Evolutionary conservation across 2,888 invertebrate species (phyloP), one percentile per base, ranked within the genome.

Genomic region (Leptodirus hochenwartii): DNA sequence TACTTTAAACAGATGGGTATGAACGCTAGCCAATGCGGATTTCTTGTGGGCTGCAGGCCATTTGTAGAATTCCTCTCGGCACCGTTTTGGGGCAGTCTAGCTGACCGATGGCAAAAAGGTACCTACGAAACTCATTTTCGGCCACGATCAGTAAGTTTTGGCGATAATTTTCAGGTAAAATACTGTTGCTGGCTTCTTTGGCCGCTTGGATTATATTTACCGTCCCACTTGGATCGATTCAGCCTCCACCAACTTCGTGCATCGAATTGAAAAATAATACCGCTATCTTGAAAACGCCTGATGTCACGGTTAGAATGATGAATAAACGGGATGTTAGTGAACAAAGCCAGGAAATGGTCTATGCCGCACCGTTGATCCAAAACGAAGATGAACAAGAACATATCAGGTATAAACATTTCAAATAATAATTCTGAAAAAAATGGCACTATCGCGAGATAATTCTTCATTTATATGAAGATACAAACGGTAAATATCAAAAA

Each of bases 1-100:
- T 99, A 96, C 61, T 98, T 98, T 66, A 99, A 98, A 61, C 96
- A 96, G 63, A 80, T 96, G 77, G 55, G 93, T 35, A 93, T 98
- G 91, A 95, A 93, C 58, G 87, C 95, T 2, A 80, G 81, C 11
- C 93, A 95, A 53, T 85, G 88, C 48, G 93, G 93, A 4, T 63
- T 87, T 32, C 65, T 88, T n/a, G 84, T 95, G 43, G 96, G 98
- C 15, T 79, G 88, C 43, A 67, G 98, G 37, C 96, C 96, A 2
- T 87, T 98, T 53, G 84, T 98, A 27, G 96, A 98, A 58, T 95
- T 96, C 56, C 63, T 93, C 31, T 84, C 91, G 32, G 93, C 91
- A 2, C 98, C 96, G 0, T 93, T 98, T 55, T 98, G 96, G 96
- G 91, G 91, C 29, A 80, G 81, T 31, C 68, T 93, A 43, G 95